These are phyloP conservation scores for Climacteris rufus DNA, from an alignment of 2,113 vertebrate genomes.

Conservation along the genomic window DNA sequence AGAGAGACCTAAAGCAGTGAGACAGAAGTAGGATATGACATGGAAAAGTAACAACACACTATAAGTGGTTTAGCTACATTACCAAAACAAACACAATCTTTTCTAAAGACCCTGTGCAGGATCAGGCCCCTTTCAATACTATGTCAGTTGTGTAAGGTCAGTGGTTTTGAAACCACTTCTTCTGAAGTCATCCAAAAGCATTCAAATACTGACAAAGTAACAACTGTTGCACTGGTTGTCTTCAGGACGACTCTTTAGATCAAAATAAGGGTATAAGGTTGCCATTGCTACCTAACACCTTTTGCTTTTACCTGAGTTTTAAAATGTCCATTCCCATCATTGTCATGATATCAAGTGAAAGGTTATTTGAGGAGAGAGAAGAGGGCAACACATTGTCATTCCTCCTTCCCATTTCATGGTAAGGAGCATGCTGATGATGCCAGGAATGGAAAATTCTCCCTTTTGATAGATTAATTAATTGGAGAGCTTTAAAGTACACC, in stretches of 20 bases:
- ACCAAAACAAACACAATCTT: neutral
- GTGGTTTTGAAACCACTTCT: neutral
- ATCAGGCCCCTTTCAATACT: accelerated
- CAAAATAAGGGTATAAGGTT: neutral
- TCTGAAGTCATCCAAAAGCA: neutral
- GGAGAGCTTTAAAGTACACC: neutral
- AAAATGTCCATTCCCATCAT: neutral
- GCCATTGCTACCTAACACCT: neutral
- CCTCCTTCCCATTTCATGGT: neutral
- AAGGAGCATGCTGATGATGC: neutral
- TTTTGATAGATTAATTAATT: neutral
- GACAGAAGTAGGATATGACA: neutral
- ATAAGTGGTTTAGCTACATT: neutral
- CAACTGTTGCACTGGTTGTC: neutral
- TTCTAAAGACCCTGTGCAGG: neutral
- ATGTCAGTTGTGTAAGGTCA: neutral
- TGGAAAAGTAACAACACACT: neutral
- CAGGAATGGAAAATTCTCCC: neutral
- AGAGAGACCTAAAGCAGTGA: neutral
- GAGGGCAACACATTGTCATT: neutral
- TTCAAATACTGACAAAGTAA: neutral
- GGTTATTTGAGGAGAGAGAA: neutral
- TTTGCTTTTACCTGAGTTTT: neutral
- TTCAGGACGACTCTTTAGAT: neutral
- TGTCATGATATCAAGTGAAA: neutral